Evolutionary conservation across 1,140 invertebrate species (phyloP).

Genomic region (Oreohelix idahoensis): DNA sequence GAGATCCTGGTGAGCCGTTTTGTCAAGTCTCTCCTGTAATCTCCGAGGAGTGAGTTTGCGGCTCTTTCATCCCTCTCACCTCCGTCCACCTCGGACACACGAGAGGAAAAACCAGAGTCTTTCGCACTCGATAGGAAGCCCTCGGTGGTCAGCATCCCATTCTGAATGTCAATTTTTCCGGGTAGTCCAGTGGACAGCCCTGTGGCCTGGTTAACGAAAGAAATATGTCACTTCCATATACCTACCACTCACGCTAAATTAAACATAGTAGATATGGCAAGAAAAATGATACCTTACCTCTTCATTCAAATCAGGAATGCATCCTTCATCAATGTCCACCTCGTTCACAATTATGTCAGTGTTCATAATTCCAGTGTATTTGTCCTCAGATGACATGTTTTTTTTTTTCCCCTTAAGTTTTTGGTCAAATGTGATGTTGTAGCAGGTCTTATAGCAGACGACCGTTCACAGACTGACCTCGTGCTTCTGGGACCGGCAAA

Average conservation of each 20-base stretch:
- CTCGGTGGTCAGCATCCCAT: conserved; percentile 13
- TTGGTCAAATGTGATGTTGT: background rate
- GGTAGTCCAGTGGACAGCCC: conserved; percentile 29
- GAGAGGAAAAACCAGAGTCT: conserved; percentile 39
- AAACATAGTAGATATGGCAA: background rate
- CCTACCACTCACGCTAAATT: conserved; percentile 20
- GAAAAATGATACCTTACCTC: background rate
- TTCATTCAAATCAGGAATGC: background rate
- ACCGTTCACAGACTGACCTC: background rate
- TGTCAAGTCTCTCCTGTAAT: background rate
- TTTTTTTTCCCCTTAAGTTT: background rate
- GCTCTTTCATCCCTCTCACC: conserved; percentile 26
- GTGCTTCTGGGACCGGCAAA: background rate
- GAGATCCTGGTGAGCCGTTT: conserved; percentile 37
- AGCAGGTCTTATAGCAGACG: background rate
- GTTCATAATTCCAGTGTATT: background rate
- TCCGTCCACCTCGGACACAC: conserved; percentile 29
- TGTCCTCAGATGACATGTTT: background rate
- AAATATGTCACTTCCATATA: conserved; percentile 37
- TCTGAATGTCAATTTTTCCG: conserved; percentile 8
- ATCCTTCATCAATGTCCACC: background rate
- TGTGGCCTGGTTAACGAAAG: conserved; percentile 33
- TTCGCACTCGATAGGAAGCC: conserved; percentile 3
- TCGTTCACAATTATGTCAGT: conserved; percentile 6
- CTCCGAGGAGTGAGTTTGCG: background rate